Percentiles rank a stretch among this genome's conserved stretches.
Evolutionary conservation across 2,113 vertebrate genomes (phyloP).

Genomic region (Paraplagusia blochii): DNA sequence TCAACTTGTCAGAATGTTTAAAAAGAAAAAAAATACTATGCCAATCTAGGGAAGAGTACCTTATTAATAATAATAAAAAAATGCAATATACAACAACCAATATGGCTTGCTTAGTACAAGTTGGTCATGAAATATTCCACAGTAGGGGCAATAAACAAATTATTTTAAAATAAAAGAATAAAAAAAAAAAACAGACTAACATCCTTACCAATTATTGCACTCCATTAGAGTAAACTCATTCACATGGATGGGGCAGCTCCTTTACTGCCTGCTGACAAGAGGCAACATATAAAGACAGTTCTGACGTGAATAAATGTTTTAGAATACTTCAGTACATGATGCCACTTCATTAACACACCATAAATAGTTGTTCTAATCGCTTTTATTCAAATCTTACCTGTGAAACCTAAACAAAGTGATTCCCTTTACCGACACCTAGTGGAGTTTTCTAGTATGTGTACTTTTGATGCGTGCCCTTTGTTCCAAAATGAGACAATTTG

Average conservation of each 20-base stretch:
- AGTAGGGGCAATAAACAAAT: no score
- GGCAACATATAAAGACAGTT: constrained; percentile 88
- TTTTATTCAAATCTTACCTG: constrained; percentile 43
- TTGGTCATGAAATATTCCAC: no score
- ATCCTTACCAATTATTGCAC: constrained; percentile 86
- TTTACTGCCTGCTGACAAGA: constrained; percentile 94
- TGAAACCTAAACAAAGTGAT: constrained; percentile 21
- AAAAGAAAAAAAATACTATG: neutral
- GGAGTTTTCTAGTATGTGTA: constrained; percentile 31
- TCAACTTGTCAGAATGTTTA: neutral
- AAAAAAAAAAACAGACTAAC: constrained; percentile 19
- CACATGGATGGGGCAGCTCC: constrained; percentile 85
- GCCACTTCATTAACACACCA: constrained; percentile 20
- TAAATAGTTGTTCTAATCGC: constrained; percentile 5
- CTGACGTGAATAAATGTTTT: constrained; percentile 42
- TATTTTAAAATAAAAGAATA: constrained; percentile 3
- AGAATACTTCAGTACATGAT: constrained; percentile 33
- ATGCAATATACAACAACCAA: no score
- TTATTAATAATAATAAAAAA: constrained; percentile 1
- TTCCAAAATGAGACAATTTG: constrained; percentile 43
- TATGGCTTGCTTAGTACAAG: no score
- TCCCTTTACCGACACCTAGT: constrained; percentile 57
- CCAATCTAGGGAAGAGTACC: neutral
- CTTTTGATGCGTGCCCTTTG: constrained; percentile 47
- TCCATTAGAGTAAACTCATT: constrained; percentile 80